A percentile compares a stretch with the other conserved stretches of the same genome.
These are phyloP conservation scores for Idaea aversata DNA, from an alignment of 2,888 invertebrate genomes.

Conservation along the genomic window DNA sequence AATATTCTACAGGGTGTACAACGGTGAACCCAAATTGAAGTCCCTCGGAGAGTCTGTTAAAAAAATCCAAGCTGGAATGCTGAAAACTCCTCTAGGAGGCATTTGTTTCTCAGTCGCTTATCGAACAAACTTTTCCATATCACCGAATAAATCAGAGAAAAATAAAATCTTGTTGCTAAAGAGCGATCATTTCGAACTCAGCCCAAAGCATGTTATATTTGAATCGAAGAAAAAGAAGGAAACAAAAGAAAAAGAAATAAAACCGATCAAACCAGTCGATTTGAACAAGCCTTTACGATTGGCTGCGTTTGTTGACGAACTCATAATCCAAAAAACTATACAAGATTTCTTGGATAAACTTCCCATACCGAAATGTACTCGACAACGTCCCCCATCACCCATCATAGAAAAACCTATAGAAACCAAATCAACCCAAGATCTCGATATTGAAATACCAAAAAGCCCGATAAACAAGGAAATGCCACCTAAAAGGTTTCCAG, in stretches of 20 bases:
- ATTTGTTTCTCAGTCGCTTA: conserved; percentile 91
- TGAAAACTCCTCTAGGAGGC: conserved; percentile 93
- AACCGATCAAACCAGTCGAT: conserved; percentile 71
- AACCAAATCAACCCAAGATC: conserved; percentile 63
- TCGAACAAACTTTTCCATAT: conserved; percentile 95
- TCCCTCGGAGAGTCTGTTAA: conserved; percentile 90
- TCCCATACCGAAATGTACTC: conserved; percentile 55
- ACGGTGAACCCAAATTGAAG: conserved; percentile 88
- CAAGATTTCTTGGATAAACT: conserved; percentile 62
- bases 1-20: conserved; percentile 93
- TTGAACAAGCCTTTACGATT: conserved; percentile 86
- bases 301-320: conserved; percentile 87
- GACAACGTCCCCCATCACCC: conserved; percentile 51
- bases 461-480: conserved; percentile 66
- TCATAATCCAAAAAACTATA: conserved; percentile 52
- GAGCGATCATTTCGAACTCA: conserved; percentile 94
- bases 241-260: conserved; percentile 50
- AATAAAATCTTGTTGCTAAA: conserved; percentile 90
- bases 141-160: conserved; percentile 88
- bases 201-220: conserved; percentile 83
- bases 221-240: conserved; percentile 82
- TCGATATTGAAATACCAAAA: conserved; percentile 54
- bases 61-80: conserved; percentile 89
- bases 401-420: conserved; percentile 34
- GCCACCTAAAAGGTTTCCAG: conserved; percentile 69